Base-by-base conservation (phyloP, 2,797 vertebrate species). In the Octomys mimax region DNA sequence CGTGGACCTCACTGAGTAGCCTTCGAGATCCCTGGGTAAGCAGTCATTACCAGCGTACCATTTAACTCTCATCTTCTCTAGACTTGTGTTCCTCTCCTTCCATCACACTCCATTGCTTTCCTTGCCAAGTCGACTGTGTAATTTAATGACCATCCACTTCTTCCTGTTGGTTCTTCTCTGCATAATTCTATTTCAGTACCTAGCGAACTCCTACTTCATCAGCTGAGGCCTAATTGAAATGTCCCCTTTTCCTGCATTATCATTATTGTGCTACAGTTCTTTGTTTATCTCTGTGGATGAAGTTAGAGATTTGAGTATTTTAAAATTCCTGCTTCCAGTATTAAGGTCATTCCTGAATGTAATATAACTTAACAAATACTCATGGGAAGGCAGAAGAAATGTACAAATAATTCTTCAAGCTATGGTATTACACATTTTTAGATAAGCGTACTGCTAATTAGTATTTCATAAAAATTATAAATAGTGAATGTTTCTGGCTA, bases 261-360 rank as follows among this genome's bases (percentile, higher is more conserved):
- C 31, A 26, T 33, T 19, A 0, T 26, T 18, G 2, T 21, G 24
- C n/a, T 59, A 5, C 22, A 28, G 1, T 57, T 87, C 82, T 90
- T 85, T 89, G 62, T 70, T 95, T 77, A 39, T 82, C 59, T 92
- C 87, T 83, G 54, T 92, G 54, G 79, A 52, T 79, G 75, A 92
- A 14, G 33, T 62, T 52, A 61, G 79, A 75, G 12, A n/a, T 0
- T 80, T 73, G 22, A 54, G 84, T 88, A 73, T 86, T 92, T 86
- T 78, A 85, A 88, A 85, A 8, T 28, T 52, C 75, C 42, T 88
- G 22, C 46, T 88, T 49, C 36, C 87, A 59, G 21, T 89, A 28
- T 79, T 84, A 89, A 94, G 81, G 21, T 66, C 52, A 21, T 92
- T 94, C 3, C 26, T 49, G 11, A 19, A 71, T 18, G 73, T 81